Evolutionary conservation across 2,888 invertebrate genomes (phyloP).

Genomic region (Stenichneumon culpator): DNA sequence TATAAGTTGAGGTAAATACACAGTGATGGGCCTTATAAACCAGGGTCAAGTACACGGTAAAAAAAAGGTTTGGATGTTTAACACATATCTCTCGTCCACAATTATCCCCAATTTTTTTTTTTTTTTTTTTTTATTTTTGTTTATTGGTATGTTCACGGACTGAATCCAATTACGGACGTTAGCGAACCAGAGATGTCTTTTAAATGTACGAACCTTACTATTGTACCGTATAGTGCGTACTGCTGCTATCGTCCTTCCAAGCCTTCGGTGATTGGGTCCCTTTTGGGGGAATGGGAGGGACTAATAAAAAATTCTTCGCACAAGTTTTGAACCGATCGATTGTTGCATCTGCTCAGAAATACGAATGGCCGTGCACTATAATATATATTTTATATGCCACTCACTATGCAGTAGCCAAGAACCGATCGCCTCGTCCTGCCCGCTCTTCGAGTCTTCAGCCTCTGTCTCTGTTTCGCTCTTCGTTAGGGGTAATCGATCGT

Average conservation of each 20-base stretch:
- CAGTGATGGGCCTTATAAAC: background rate
- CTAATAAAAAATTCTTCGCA: background rate
- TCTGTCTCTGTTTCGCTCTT: background rate
- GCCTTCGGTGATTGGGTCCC: background rate
- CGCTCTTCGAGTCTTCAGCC: background rate
- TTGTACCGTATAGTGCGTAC: too few species aligned
- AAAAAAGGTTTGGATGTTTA: too few species aligned
- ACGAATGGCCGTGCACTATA: too few species aligned
- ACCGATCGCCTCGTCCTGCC: background rate
- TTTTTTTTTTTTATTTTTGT: too few species aligned
- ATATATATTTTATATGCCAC: background rate
- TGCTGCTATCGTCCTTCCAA: background rate
- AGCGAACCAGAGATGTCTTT: too few species aligned
- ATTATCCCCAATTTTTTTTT: too few species aligned
- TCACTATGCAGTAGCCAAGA: background rate
- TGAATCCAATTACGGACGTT: too few species aligned
- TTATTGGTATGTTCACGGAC: too few species aligned
- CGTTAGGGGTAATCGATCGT: conserved; percentile 9
- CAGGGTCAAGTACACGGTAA: background rate
- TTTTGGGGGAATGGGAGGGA: background rate
- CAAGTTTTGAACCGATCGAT: background rate
- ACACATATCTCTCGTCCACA: too few species aligned
- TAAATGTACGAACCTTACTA: too few species aligned
- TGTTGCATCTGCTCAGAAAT: too few species aligned
- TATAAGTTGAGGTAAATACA: background rate